Percentiles rank a stretch among this genome's conserved stretches.
Evolutionary conservation across 2,797 vertebrate species (phyloP).

Genomic region (Eutrigla gurnardus): DNA sequence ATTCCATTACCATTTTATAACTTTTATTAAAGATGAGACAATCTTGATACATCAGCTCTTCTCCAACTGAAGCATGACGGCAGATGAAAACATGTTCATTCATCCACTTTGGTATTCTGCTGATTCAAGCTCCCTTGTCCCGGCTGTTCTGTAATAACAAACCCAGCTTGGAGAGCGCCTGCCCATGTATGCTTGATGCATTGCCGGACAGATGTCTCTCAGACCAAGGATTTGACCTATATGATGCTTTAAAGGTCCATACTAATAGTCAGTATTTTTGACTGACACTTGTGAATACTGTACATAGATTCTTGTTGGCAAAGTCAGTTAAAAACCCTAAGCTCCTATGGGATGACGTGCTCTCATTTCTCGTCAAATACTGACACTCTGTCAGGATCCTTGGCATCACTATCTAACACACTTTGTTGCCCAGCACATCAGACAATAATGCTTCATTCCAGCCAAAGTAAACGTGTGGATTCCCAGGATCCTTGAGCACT

Average conservation of each 20-base stretch:
- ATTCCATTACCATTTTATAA: no score
- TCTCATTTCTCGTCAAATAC: not conserved
- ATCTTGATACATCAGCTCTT: conserved; percentile 52
- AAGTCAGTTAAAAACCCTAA: no score
- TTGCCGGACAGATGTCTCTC: conserved; percentile 55
- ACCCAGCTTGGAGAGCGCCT: conserved; percentile 42
- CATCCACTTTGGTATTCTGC: conserved; percentile 74
- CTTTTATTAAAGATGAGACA: conserved; percentile 33
- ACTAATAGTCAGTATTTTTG: no score
- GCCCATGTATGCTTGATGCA: conserved; percentile 46
- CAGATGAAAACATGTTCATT: conserved; percentile 62
- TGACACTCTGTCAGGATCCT: not conserved
- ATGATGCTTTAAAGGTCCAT: conserved; percentile 4
- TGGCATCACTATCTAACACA: no score
- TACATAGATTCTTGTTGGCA: not conserved
- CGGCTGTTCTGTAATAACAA: conserved; percentile 60
- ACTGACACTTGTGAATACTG: not conserved
- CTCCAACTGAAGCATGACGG: conserved; percentile 49
- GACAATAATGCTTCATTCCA: no score
- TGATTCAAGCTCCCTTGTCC: conserved; percentile 66
- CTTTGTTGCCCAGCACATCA: no score
- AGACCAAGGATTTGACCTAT: conserved; percentile 32
- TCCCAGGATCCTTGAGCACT: no score
- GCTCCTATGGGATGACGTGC: no score
- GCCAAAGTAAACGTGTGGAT: no score